Evolutionary conservation across 2,888 invertebrate species (phyloP).

Genomic region (Augochlorella aurata): DNA sequence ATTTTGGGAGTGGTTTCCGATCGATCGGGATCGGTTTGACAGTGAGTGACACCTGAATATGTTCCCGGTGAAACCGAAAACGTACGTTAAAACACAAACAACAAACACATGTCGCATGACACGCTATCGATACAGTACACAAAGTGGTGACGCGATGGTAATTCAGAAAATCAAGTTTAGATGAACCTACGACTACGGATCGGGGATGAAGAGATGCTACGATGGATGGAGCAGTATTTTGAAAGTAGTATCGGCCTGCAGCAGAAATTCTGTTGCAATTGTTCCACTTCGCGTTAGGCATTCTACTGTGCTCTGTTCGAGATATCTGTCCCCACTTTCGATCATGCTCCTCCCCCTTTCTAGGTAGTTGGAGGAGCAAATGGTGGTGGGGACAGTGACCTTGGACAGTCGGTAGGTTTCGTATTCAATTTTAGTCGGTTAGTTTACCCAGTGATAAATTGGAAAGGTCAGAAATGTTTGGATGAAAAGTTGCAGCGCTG

Average conservation of each 20-base stretch:
- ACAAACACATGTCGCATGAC: slow-evolving; percentile 65
- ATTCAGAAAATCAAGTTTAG: slow-evolving; percentile 51
- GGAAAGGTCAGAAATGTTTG: neutral
- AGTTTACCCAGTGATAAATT: neutral
- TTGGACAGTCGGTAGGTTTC: neutral
- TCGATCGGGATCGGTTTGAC: neutral
- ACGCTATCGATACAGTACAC: slow-evolving; percentile 59
- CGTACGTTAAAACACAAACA: slow-evolving; percentile 63
- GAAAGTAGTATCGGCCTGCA: slow-evolving; percentile 9
- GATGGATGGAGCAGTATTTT: slow-evolving; percentile 26
- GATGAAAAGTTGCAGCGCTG: neutral
- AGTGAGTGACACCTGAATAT: slow-evolving; percentile 18
- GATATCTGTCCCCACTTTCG: neutral
- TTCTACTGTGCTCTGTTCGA: neutral
- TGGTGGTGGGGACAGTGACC: neutral
- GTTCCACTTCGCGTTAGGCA: neutral
- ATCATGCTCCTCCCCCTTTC: neutral
- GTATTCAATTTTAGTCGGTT: neutral
- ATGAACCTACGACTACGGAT: slow-evolving; percentile 39
- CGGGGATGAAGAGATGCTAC: slow-evolving; percentile 18
- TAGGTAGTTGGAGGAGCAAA: neutral
- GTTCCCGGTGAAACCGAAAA: slow-evolving; percentile 55
- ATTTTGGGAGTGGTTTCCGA: neutral
- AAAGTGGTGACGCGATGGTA: slow-evolving; percentile 55
- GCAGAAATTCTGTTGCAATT: neutral